phyloP scores from a whole-genome alignment of 1,140 invertebrate species.

The Sycophaga agraensis region DNA sequence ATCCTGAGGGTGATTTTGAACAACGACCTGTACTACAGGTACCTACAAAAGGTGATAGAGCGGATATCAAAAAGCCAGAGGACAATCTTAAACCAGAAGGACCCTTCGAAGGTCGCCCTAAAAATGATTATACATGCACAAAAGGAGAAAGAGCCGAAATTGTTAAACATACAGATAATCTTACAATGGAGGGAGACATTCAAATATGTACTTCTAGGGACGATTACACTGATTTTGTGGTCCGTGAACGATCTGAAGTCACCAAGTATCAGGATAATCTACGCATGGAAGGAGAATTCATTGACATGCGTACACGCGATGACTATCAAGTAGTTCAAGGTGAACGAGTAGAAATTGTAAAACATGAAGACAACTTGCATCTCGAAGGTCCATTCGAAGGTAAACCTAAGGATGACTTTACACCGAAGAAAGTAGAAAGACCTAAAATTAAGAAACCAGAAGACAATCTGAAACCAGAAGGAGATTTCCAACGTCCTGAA shows the following conservation, averaged over 20 bases:
- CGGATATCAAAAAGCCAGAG: constrained; percentile 53
- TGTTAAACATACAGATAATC: constrained; percentile 54
- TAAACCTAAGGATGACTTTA: constrained; percentile 59
- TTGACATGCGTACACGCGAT: constrained; percentile 41
- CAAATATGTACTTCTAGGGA: constrained; percentile 43
- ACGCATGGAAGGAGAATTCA: constrained; percentile 61
- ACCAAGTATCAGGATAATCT: constrained; percentile 58
- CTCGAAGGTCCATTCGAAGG: constrained; percentile 69
- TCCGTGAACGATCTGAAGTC: constrained; percentile 46
- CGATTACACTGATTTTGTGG: constrained; percentile 53
- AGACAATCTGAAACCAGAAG: constrained; percentile 66
- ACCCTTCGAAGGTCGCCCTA: constrained; percentile 54
- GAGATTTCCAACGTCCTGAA: constrained; percentile 61
- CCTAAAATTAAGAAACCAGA: constrained; percentile 46
- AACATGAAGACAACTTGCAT: constrained; percentile 62
- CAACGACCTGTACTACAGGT: constrained; percentile 52
- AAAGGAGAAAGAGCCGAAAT: constrained; percentile 49
- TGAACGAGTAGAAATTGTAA: constrained; percentile 64
- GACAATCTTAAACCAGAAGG: constrained; percentile 65
- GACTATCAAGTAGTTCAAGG: constrained; percentile 49
- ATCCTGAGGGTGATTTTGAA: constrained; percentile 55
- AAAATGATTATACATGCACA: constrained; percentile 62
- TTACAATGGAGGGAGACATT: constrained; percentile 65
- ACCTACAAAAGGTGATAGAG: constrained; percentile 61
- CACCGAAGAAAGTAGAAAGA: constrained; percentile 43